Base-by-base conservation (phyloP, 2,113 vertebrate species). In the Puffinus mauretanicus region DNA sequence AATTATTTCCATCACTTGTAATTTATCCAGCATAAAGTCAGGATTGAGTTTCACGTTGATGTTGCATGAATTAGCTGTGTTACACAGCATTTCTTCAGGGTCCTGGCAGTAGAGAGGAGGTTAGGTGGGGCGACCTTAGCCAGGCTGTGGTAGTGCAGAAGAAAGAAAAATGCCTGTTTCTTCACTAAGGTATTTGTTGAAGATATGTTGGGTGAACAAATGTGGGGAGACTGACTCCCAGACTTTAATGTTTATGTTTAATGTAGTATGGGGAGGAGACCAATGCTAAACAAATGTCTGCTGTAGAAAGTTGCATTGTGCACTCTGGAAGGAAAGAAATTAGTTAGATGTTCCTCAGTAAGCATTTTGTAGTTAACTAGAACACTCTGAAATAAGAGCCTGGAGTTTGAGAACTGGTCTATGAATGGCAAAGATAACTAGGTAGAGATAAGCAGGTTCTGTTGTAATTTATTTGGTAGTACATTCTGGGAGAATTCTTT, bases 1-100 rank as follows among this genome's bases (percentile, higher is more conserved):
- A 91, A 86, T 96, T 67, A 81, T 60, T 94, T 92, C 86, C 51
- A 62, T 97, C 64, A 42, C 86, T 88, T 92, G 60, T 91, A 78
- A 94, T 94, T 96, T 96, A 82, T 92, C 58, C 88, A 67, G 79
- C 0, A 2, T 88, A 49, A 87, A 85, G 82, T 44, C 55, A 36
- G 85, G 83, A 67, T 16, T 95, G 94, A 95, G 79, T 92, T 96
- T 96, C 38, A 46, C 82, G 82, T 86, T 92, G 76, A 17, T 34
- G 36, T 47, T 79, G 36, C 36, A 12, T 76, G 88, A 94, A 64
- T 88, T 70, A 92, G 71, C 70, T 69, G 66, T 42, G 81, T 58
- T 58, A 80, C 20, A 16, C 57, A 88, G 86, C 38, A 36, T 64
- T 88, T 92, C 82, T 55, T 93, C 90, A 71, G 62, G 61, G 91